Conservation (phyloP, 2,888 invertebrate genomes). For the Lepidocyrtoides sp. region DNA sequence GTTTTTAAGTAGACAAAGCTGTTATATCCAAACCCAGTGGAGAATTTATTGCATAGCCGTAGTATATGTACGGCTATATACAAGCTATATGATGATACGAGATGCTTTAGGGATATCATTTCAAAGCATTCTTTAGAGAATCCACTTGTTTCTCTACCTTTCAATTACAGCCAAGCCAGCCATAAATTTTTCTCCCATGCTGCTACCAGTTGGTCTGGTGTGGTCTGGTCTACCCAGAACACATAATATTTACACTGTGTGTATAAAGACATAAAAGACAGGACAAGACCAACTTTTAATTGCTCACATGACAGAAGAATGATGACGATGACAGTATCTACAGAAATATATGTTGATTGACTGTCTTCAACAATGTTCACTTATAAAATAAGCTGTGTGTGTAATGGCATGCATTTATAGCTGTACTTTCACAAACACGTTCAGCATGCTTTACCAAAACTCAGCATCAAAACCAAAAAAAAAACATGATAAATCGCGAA, state of each 20-base stretch:
- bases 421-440: no score
- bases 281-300: slow-evolving; percentile 45
- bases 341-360: slow-evolving; percentile 7
- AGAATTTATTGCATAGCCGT: not conserved
- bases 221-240: no score
- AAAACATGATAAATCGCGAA: no score
- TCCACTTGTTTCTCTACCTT: not conserved
- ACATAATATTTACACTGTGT: not conserved
- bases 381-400: not conserved
- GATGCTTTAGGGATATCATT: not conserved
- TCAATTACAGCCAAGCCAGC: not conserved
- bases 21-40: not conserved
- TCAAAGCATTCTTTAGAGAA: not conserved
- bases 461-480: no score
- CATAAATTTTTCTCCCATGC: not conserved
- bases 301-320: slow-evolving; percentile 51
- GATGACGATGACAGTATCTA: not conserved
- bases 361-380: not conserved
- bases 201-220: not conserved
- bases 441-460: no score
- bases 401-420: no score
- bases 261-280: not conserved
- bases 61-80: no score
- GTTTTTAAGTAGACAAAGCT: not conserved
- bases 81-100: no score